These are phyloP conservation scores for Dicycla oo DNA, from an alignment of 2,888 invertebrate species.

Conservation along the genomic window DNA sequence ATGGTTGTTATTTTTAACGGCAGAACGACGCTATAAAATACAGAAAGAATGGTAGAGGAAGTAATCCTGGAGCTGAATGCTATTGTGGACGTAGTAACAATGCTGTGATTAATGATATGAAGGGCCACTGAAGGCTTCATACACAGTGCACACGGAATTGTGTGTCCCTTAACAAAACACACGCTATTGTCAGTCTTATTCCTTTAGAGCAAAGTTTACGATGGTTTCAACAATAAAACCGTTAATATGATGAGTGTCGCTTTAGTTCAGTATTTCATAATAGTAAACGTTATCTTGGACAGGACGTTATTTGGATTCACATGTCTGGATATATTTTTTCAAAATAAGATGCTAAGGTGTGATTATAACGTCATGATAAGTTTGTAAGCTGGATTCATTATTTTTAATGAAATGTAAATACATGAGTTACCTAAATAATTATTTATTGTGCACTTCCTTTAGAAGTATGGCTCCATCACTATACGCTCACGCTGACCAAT, in stretches of 20 bases:
- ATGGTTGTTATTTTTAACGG: slow-evolving; percentile 68
- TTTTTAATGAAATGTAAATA: background rate
- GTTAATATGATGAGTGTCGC: slow-evolving; percentile 34
- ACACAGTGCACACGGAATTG: slow-evolving; percentile 39
- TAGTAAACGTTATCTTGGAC: slow-evolving; percentile 32
- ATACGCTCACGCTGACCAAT: too few species aligned
- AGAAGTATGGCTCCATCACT: background rate
- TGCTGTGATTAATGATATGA: slow-evolving; percentile 73
- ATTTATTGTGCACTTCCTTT: background rate
- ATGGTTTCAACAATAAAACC: slow-evolving; percentile 18
- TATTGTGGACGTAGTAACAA: slow-evolving; percentile 72
- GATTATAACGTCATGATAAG: background rate
- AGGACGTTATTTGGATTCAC: slow-evolving; percentile 15
- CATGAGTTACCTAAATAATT: background rate
- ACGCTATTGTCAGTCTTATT: slow-evolving; percentile 58
- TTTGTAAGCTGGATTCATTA: background rate
- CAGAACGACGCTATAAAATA: slow-evolving; percentile 63
- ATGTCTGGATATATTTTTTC: slow-evolving; percentile 6
- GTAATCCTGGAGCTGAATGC: slow-evolving; percentile 65
- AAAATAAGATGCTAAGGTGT: background rate
- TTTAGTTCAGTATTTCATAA: slow-evolving; percentile 25
- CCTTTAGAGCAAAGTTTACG: slow-evolving; percentile 39
- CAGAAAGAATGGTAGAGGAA: slow-evolving; percentile 59
- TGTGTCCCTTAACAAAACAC: slow-evolving; percentile 44
- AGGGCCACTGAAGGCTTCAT: slow-evolving; percentile 57